These are phyloP conservation scores for Lasiurus cinereus DNA, from an alignment of 2,113 vertebrate species.

Conservation along the genomic window DNA sequence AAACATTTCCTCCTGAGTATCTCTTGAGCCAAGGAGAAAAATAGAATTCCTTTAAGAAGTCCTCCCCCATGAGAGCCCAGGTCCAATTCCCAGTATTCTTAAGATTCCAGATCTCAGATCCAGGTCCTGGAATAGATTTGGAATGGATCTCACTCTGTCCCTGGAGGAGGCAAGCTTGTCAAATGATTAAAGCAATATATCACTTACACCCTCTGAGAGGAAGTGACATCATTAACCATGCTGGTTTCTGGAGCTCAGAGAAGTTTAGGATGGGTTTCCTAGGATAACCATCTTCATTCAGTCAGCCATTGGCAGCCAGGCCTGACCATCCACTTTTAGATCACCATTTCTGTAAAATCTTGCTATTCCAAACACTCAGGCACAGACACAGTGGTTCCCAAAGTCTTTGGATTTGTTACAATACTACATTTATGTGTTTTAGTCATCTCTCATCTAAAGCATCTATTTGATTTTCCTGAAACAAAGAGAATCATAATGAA, in stretches of 20 bases:
- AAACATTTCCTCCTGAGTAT: not conserved
- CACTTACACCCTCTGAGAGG: slow-evolving; percentile 8
- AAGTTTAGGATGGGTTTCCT: slow-evolving; percentile 5
- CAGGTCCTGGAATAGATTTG: not conserved
- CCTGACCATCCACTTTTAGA: slow-evolving; percentile 19
- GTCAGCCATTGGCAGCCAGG: slow-evolving; percentile 16
- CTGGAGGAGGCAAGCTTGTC: not conserved
- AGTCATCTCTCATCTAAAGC: not conserved
- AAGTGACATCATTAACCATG: not conserved
- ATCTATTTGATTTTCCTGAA: slow-evolving; percentile 57
- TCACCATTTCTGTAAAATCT: slow-evolving; percentile 42
- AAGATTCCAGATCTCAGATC: not conserved
- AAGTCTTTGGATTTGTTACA: slow-evolving; percentile 32
- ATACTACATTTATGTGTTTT: not conserved
- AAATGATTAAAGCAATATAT: slow-evolving; percentile 47
- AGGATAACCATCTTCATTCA: not conserved
- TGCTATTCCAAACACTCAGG: slow-evolving; percentile 40
- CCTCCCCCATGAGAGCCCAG: not conserved
- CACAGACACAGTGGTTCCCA: slow-evolving; percentile 56
- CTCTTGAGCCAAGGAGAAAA: slow-evolving; percentile 41
- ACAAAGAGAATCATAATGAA: slow-evolving; percentile 46
- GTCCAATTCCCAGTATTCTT: not conserved
- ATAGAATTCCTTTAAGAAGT: slow-evolving; percentile 42
- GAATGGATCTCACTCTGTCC: not conserved
- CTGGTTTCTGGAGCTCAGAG: not conserved